Conservation (phyloP, 1,140 invertebrate genomes). For the Xylocopa sonorina region DNA sequence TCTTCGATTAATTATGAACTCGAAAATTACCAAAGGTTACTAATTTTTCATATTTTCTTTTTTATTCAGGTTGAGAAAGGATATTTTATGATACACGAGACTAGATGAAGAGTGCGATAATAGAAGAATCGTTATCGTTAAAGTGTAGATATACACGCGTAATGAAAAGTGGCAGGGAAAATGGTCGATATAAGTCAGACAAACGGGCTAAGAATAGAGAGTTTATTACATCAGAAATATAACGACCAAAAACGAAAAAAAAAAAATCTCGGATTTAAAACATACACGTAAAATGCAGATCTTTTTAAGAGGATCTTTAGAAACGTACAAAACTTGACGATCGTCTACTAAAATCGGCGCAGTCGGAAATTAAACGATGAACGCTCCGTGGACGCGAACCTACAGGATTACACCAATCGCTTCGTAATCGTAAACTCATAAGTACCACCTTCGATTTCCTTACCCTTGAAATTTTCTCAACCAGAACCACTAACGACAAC, state of each 20-base stretch:
- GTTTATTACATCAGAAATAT: constrained; percentile 49
- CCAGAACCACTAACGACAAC: not conserved
- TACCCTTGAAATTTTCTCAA: not conserved
- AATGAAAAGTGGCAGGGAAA: not conserved
- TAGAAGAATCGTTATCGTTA: too few species aligned
- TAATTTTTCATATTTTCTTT: too few species aligned
- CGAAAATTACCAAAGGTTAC: too few species aligned
- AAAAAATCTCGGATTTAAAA: constrained; percentile 28
- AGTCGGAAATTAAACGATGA: not conserved
- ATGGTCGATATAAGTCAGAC: not conserved
- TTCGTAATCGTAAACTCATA: not conserved
- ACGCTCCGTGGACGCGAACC: not conserved
- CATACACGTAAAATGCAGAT: constrained; percentile 27
- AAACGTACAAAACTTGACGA: constrained; percentile 37
- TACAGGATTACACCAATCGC: not conserved
- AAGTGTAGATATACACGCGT: not conserved
- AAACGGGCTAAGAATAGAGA: constrained; percentile 49
- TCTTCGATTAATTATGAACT: too few species aligned
- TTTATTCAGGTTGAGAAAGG: not conserved
- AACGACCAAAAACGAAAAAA: constrained; percentile 28
- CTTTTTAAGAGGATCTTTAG: constrained; percentile 21
- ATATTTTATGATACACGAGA: not conserved
- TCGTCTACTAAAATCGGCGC: not conserved
- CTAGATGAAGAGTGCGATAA: too few species aligned
- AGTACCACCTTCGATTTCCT: constrained; percentile 35